phyloP scores from a whole-genome alignment of 2,113 vertebrate genomes.

The Morone chrysops region DNA sequence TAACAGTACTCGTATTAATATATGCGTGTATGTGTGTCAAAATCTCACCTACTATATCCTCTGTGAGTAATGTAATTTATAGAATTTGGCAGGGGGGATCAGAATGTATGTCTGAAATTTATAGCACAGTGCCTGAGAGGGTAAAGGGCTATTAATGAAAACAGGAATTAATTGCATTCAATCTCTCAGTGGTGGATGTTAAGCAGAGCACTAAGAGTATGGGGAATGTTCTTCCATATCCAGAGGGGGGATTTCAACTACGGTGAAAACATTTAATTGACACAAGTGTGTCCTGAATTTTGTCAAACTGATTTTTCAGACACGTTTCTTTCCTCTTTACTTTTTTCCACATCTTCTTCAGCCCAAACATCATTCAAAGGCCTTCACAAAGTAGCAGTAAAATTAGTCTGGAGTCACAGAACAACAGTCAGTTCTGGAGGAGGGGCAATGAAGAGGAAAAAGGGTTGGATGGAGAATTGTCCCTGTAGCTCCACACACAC shows the following conservation, averaged over 20 bases:
- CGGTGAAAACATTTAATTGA: background rate
- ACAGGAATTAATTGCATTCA: constrained; percentile 24
- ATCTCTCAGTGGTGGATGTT: background rate
- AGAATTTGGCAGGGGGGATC: background rate
- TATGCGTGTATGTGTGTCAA: background rate
- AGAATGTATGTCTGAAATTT: constrained; percentile 23
- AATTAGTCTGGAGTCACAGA: constrained; percentile 30
- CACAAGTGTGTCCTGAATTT: background rate
- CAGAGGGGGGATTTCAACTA: background rate
- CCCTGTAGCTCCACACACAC: constrained; percentile 1
- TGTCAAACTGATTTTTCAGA: background rate
- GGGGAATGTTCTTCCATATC: background rate
- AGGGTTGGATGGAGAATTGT: background rate
- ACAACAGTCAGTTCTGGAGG: background rate
- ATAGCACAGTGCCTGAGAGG: constrained; percentile 4
- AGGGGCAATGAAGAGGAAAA: constrained; percentile 21
- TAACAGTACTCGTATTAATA: background rate
- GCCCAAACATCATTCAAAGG: constrained; percentile 8
- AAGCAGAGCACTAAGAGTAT: constrained; percentile 14
- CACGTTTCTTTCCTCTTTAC: background rate
- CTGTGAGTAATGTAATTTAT: constrained; percentile 39
- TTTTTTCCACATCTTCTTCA: background rate
- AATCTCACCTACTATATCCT: constrained; percentile 22
- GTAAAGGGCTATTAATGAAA: constrained; percentile 34
- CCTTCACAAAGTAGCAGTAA: background rate